Conservation (phyloP, 2,888 invertebrate genomes). For the Priocnemis perturbator region DNA sequence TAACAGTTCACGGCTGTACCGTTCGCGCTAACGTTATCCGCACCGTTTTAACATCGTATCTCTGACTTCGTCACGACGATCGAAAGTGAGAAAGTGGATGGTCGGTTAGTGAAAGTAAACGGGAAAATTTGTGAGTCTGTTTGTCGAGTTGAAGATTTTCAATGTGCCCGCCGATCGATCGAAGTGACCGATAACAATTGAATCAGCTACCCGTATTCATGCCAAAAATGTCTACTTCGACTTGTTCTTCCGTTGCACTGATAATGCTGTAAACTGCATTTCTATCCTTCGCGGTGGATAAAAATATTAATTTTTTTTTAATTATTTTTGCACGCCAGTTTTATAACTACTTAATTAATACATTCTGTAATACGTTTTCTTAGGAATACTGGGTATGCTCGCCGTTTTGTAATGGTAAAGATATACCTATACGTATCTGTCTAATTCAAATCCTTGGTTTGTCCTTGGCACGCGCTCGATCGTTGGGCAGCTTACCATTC, state of each 20-base stretch:
- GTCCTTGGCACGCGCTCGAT: conserved; percentile 33
- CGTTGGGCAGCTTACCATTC: conserved; percentile 5
- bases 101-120: conserved; percentile 34
- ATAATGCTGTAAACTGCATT: too few species aligned
- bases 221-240: too few species aligned
- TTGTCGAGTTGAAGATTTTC: too few species aligned
- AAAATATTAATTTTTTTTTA: too few species aligned
- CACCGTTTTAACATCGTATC: conserved; percentile 52
- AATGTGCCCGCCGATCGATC: too few species aligned
- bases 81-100: conserved; percentile 59
- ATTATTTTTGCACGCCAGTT: too few species aligned
- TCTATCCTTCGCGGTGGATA: too few species aligned
- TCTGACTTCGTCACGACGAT: conserved; percentile 48
- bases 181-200: too few species aligned
- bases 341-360: too few species aligned
- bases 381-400: background rate
- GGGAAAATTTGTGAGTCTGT: background rate
- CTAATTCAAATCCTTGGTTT: conserved; percentile 26
- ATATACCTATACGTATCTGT: conserved; percentile 8
- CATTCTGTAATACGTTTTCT: too few species aligned
- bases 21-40: conserved; percentile 71
- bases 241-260: too few species aligned
- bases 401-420: background rate
- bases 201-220: too few species aligned
- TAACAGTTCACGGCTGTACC: conserved; percentile 71